Conservation (phyloP, 2,888 invertebrate species). For the Campaea margaritaria region DNA sequence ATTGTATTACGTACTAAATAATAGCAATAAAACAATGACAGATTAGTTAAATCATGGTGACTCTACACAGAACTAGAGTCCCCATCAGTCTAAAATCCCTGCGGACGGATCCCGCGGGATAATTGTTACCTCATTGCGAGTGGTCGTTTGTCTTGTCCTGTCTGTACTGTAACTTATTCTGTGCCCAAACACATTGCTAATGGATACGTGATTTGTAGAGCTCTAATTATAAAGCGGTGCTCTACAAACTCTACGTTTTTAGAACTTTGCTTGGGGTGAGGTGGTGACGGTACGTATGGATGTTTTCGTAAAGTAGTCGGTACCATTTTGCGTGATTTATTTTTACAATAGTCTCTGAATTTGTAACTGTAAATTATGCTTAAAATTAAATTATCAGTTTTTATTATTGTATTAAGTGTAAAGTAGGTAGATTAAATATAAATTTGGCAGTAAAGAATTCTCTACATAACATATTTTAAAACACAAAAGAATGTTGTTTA, state of each 20-base stretch:
- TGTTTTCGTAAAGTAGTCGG: neutral
- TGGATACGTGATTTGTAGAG: constrained; percentile 70
- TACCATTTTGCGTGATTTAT: no score
- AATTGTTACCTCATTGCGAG: constrained; percentile 72
- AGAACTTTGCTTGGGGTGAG: constrained; percentile 24
- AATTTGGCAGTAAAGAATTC: neutral
- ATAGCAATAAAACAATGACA: neutral
- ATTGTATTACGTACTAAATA: neutral
- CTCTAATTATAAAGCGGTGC: constrained; percentile 41
- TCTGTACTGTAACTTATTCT: no score
- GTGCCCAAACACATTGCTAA: constrained; percentile 57
- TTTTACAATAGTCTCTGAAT: no score
- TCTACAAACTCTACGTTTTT: constrained; percentile 29
- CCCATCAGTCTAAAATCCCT: constrained; percentile 48
- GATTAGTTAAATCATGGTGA: constrained; percentile 10
- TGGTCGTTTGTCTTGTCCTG: constrained; percentile 68
- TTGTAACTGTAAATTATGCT: no score
- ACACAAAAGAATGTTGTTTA: neutral
- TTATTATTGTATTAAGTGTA: no score
- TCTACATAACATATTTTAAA: neutral
- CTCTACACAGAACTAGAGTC: constrained; percentile 42
- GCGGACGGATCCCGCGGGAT: constrained; percentile 58
- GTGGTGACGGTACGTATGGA: neutral
- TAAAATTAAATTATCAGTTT: no score
- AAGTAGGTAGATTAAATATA: no score